These are phyloP conservation scores for Pseudoips prasinana DNA, from an alignment of 2,888 invertebrate genomes.

Conservation along the genomic window DNA sequence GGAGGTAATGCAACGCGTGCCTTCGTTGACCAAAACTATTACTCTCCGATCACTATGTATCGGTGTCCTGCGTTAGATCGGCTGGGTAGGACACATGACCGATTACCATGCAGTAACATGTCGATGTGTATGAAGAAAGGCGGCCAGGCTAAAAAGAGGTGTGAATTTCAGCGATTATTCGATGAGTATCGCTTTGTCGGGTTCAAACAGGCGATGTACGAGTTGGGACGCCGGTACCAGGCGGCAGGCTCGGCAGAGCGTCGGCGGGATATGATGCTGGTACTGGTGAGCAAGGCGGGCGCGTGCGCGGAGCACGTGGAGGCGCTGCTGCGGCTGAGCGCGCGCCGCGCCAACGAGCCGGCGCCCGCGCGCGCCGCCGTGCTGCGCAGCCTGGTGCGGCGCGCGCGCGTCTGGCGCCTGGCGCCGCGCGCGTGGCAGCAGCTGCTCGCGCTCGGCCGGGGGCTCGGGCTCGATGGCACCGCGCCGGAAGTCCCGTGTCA, in stretches of 20 bases:
- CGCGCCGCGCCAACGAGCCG: constrained; percentile 52
- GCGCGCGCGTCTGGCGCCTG: constrained; percentile 56
- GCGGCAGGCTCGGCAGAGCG: constrained; percentile 45
- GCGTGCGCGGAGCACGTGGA: constrained; percentile 43
- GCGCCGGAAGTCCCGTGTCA: constrained; percentile 39
- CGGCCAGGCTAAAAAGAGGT: neutral
- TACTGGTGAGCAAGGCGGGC: constrained; percentile 62
- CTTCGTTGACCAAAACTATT: constrained; percentile 23
- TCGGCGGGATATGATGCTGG: constrained; percentile 57
- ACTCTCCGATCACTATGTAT: neutral
- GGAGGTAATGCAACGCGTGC: no score
- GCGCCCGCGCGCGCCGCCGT: constrained; percentile 52
- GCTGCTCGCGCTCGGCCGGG: constrained; percentile 47
- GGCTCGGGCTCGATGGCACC: constrained; percentile 55
- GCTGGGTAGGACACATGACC: neutral
- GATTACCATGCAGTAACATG: no score
- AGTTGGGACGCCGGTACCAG: constrained; percentile 44
- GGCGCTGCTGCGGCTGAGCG: constrained; percentile 43
- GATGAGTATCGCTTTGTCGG: constrained; percentile 52
- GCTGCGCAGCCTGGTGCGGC: constrained; percentile 57
- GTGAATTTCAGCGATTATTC: constrained; percentile 48
- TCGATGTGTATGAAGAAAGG: no score
- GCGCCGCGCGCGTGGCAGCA: constrained; percentile 45
- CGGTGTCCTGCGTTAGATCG: rapidly evolving
- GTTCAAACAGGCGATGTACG: constrained; percentile 50